Evolutionary conservation across 2,888 invertebrate genomes (phyloP), one percentile per base, ranked within the genome.

Genomic region (Nymphalis c-album): DNA sequence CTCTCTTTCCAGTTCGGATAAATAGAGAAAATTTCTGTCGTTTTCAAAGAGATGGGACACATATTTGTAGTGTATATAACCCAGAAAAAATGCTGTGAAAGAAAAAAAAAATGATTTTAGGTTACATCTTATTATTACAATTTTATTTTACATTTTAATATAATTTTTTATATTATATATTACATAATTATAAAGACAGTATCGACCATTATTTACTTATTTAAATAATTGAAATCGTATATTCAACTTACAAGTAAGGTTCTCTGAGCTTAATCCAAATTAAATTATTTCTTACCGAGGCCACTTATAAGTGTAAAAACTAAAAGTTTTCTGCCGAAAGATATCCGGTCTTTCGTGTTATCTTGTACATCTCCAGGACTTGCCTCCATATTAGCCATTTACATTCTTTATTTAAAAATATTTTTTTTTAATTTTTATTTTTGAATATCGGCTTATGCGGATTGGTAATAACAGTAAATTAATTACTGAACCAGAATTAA

Each of bases 1-100:
- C 88, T 98, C 98, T 58, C 97, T 90, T 80, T 98, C 97, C 79
- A 96, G 84, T 57, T 95, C 95, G 0, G 97, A 96, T 60, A 98
- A 90, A 80, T 96, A 95, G 0, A 96, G 96, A 89, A 98, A 97
- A 85, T 97, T 96, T 8, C 95, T 93, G 82, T 96, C 95, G 83
- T 95, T 96, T 88, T 98, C 98, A 84, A 97, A 97, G 74, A 98
- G 91, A 5, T 88, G 88, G 0, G 94, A 93, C 0, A 96, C 95
- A 87, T 96, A 96, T 78, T 93, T 93, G 75, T 94, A 93, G 81
- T 96, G 95, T 13, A 94, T 77, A 71, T 92, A 88, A 53, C 94
- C 95, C 51, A 94, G 84, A 17, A 85, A 80, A n/a, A 93, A 75
- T n/a, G 94, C 95, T 95, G 86, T 16, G 74, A 73, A 55, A 46